Evolutionary conservation across 1,140 invertebrate species (phyloP), one percentile per base, ranked within the genome.

Genomic region (Drosophila novamexicana): DNA sequence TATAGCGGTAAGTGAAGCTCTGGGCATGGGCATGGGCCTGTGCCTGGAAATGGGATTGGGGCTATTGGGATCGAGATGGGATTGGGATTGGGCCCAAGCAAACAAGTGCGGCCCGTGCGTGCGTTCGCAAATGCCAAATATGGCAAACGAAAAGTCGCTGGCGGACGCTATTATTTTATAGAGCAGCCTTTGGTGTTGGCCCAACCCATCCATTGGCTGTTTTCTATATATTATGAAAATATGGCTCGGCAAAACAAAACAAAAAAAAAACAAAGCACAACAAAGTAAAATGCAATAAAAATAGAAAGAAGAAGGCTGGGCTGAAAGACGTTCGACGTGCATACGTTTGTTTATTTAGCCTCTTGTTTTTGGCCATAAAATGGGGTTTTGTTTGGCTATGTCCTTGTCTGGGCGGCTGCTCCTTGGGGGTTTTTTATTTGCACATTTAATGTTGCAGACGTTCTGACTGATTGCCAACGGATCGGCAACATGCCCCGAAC

Each of bases 1-100:
- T 85, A 96, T 99, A 81, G 94, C 95, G 90, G 97, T 98, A 94
- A 96, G 95, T 92, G 64, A 29, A 57, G 63, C 37, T 39, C 12
- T n/a, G 18, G 52, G n/a, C 32, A 14, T 40, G 12, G 47, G 37
- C 6, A 10, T 36, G 18, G 9, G n/a, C 14, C 37, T 10, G 45
- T 9, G 7, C 22, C 44, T 57, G 57, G 56, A 29, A 16, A 22
- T 56, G 36, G 61, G 1, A 12, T 39, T 42, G n/a, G 10, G 47
- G 22, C 2, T 22, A 14, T 37, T 16, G 45, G 40, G 8, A 6
- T 32, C 18, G 36, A n/a, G 34, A 37, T 6, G 32, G 32, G 16
- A 2, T 49, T 40, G 22, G 44, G 44, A 45, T 37, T 47, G 16
- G 49, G 64, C n/a, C 70, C 66, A 71, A 86, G 67, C 81, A 84